Evolutionary conservation across 2,888 invertebrate species (phyloP).

Genomic region (Archips crataeganus): DNA sequence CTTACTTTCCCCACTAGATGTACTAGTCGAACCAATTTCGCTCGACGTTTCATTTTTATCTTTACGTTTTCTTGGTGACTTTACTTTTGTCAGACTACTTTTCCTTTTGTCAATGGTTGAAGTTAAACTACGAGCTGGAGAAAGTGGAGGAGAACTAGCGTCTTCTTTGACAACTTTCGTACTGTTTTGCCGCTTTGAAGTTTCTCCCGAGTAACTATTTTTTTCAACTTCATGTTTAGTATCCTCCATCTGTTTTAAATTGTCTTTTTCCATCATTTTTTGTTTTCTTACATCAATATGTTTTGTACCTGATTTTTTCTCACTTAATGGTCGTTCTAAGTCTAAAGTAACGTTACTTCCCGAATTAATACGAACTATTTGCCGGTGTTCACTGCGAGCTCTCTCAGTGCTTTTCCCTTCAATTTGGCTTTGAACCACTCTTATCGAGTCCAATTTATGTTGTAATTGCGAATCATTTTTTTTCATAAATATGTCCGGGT

Average conservation of each 20-base stretch:
- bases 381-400: constrained; percentile 41
- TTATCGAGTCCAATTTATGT: constrained; percentile 41
- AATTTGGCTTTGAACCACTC: constrained; percentile 44
- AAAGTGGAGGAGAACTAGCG: background rate
- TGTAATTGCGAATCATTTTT: constrained; percentile 56
- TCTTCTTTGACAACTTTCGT: background rate
- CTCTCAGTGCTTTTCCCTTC: constrained; percentile 41
- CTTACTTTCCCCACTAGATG: background rate
- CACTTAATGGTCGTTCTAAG: background rate
- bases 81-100: constrained; percentile 9
- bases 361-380: constrained; percentile 34
- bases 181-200: constrained; percentile 7
- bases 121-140: constrained; percentile 19
- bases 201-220: constrained; percentile 37
- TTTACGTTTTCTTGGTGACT: constrained; percentile 23
- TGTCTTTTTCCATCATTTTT: background rate
- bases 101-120: constrained; percentile 16
- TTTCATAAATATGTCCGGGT: constrained; percentile 78
- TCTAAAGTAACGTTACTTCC: constrained; percentile 1
- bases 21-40: background rate
- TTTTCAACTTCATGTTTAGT: constrained; percentile 39
- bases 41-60: constrained; percentile 29
- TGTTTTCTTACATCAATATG: constrained; percentile 1
- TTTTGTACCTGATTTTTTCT: background rate
- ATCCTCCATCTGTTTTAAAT: background rate